phyloP scores from a whole-genome alignment of 2,113 vertebrate species.

The Alaudala cheleensis region DNA sequence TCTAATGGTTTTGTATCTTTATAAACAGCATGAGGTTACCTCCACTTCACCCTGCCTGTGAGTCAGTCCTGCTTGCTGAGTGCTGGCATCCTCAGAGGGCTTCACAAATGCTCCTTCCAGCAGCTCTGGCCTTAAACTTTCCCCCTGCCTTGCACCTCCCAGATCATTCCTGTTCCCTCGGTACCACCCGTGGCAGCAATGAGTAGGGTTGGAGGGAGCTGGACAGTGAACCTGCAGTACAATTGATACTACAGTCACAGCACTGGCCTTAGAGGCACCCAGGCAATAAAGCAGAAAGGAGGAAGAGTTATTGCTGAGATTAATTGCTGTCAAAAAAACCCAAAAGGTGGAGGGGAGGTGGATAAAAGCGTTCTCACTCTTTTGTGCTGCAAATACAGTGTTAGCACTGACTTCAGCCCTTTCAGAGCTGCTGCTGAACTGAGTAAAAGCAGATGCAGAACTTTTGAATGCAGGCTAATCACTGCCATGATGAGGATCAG shows the following conservation, averaged over 20 bases:
- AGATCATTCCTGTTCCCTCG: not conserved
- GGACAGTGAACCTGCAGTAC: not conserved
- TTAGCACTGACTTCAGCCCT: not conserved
- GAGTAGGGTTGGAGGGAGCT: not conserved
- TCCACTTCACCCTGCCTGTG: not conserved
- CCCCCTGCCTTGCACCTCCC: not conserved
- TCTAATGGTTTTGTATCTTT: not conserved
- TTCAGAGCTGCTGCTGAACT: not conserved
- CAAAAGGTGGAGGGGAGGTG: accelerated
- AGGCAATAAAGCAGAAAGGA: not conserved
- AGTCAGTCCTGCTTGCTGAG: not conserved
- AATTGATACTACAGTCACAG: not conserved
- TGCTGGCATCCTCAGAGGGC: not conserved
- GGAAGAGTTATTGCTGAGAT: constrained; percentile 20
- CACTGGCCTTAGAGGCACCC: not conserved
- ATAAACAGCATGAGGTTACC: not conserved
- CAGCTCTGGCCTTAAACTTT: not conserved
- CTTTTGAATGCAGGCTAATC: not conserved
- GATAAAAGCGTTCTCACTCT: not conserved
- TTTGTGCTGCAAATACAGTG: not conserved
- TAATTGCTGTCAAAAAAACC: not conserved
- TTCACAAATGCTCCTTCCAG: not conserved
- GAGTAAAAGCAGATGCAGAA: not conserved
- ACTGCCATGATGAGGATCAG: not conserved
- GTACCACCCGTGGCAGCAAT: not conserved